These are phyloP conservation scores for Proteles cristata DNA, from an alignment of 2,113 vertebrate genomes.

Conservation along the genomic window DNA sequence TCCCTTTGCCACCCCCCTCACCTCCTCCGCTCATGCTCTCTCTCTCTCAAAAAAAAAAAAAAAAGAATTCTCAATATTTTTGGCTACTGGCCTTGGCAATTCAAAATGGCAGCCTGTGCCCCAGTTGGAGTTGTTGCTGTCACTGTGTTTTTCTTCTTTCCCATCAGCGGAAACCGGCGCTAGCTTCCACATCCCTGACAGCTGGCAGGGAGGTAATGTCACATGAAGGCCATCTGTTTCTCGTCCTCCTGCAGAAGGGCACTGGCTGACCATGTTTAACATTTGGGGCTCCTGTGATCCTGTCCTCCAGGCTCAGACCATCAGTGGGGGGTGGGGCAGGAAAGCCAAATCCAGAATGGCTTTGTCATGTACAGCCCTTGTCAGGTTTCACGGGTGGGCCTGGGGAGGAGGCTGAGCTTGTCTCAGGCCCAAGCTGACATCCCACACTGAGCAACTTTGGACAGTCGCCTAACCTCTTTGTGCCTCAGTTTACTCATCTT, in stretches of 20 bases:
- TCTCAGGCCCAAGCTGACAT: neutral
- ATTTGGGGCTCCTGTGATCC: neutral
- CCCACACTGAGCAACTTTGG: neutral
- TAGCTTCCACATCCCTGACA: neutral
- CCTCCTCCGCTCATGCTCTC: too few relatives aligned
- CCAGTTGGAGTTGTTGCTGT: neutral
- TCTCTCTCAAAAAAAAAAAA: too few relatives aligned
- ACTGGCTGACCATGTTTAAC: neutral
- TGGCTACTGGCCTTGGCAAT: neutral
- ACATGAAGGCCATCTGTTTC: neutral
- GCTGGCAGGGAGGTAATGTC: neutral
- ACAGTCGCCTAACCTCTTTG: neutral
- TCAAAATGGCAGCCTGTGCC: slow-evolving; percentile 50
- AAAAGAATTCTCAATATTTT: neutral
- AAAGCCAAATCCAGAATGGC: neutral
- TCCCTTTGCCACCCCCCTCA: too few relatives aligned
- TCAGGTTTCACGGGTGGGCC: neutral
- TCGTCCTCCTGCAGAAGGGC: slow-evolving; percentile 7
- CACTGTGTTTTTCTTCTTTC: neutral
- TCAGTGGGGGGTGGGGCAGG: neutral
- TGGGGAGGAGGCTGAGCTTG: too few relatives aligned
- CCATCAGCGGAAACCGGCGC: neutral
- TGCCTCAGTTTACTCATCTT: neutral
- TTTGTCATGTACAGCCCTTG: neutral
- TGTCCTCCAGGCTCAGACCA: neutral